Base-by-base conservation (phyloP, 2,113 vertebrate genomes). In the Lagenorhynchus albirostris region DNA sequence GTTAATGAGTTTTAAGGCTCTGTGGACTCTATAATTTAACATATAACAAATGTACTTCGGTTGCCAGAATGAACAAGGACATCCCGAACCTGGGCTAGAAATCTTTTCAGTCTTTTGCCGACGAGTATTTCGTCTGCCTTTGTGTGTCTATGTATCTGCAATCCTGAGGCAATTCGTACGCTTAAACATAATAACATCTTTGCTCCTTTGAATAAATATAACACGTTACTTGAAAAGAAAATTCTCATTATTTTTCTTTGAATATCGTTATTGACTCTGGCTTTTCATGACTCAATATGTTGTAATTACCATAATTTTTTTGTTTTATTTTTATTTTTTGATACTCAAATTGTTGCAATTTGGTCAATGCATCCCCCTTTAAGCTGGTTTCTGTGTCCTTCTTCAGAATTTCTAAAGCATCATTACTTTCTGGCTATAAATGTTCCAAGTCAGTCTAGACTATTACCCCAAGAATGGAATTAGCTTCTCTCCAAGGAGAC, bases 191-290 rank as follows among this genome's bases (percentile, higher is more conserved):
- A 53, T 73, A 60, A 50, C 55, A 91, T 50, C 36, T 82, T 86
- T 77, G 55, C 33, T 95, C n/a, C 55, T 88, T 53, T 94, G 33
- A 91, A 60, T 73, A 96, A 91, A 89, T 63, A 41, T 77, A 83
- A 65, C 29, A 85, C n/a, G 8, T 31, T 92, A 67, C 29, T 73
- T 71, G 29, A 92, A 92, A 97, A 73, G 71, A 89, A 96, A 90
- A 90, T 50, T 96, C 41, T 91, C 20, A 31, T 36, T 83, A 31
- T 33, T 88, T 85, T 79, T 94, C 62, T 88, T 94, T 89, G 44
- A 84, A 82, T 73, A 41, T 58, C 71, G 5, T 62, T 77, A 53
- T 47, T 77, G 67, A 82, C 33, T 55, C n/a, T 89, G 41, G 20
- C 25, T 94, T 67, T 86, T 65, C 47, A 77, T 44, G 55, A 91